A percentile compares a stretch with the other conserved stretches of the same genome.
phyloP scores from a whole-genome alignment of 2,888 invertebrate species.

The Caenorhabditis angaria region DNA sequence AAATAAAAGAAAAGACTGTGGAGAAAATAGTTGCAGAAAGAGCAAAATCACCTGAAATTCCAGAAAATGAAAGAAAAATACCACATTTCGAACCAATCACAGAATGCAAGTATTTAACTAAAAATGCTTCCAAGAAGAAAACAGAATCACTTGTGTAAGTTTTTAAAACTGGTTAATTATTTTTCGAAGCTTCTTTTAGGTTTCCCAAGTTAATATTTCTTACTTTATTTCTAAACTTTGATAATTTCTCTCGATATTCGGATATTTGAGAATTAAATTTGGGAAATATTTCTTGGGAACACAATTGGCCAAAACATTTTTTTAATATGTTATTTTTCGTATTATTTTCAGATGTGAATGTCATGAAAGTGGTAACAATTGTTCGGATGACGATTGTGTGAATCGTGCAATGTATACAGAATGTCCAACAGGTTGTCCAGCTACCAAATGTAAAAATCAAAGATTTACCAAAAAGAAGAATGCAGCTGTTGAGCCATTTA shows the following conservation, averaged over 20 bases:
- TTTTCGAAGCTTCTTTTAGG: background rate
- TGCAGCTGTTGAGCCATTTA: constrained; percentile 82
- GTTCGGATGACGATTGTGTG: constrained; percentile 50
- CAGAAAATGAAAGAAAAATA: constrained; percentile 19
- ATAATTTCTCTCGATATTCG: background rate
- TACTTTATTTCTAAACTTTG: no score
- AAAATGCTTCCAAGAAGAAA: constrained; percentile 31
- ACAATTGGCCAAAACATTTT: no score
- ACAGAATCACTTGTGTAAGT: constrained; percentile 33
- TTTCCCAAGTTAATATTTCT: background rate
- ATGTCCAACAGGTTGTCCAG: constrained; percentile 85
- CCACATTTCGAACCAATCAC: constrained; percentile 24
- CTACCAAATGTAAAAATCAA: constrained; percentile 45
- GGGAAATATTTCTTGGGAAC: no score
- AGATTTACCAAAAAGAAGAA: constrained; percentile 77
- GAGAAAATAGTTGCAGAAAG: background rate
- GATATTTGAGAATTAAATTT: no score
- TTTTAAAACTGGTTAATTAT: background rate
- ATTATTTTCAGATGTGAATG: constrained; percentile 48
- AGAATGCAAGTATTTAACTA: constrained; percentile 26
- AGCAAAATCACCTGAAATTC: background rate
- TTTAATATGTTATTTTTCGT: no score
- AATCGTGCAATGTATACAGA: constrained; percentile 60
- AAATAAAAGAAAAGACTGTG: background rate
- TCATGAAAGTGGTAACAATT: constrained; percentile 16